phyloP scores from a whole-genome alignment of 1,140 invertebrate species.

The Drosophila sproati region DNA sequence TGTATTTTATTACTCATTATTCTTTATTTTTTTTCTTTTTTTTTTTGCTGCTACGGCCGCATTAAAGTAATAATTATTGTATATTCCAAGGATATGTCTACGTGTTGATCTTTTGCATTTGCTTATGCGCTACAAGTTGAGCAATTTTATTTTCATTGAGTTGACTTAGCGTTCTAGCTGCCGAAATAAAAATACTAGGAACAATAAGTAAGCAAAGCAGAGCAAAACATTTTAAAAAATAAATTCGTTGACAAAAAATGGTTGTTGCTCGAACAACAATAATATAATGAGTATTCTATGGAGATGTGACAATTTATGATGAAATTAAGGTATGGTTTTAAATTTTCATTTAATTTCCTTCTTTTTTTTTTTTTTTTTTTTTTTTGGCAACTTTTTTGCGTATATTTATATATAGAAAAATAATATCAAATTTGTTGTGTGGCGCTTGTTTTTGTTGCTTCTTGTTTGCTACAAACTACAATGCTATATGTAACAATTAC shows the following conservation, averaged over 20 bases:
- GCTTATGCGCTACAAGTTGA: constrained; percentile 74
- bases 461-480: constrained; percentile 57
- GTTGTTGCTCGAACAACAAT: constrained; percentile 1
- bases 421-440: constrained; percentile 50
- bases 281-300: constrained; percentile 78
- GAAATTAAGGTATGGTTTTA: constrained; percentile 29
- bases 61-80: constrained; percentile 84
- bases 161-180: constrained; percentile 54
- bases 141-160: constrained; percentile 65
- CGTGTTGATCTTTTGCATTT: constrained; percentile 78
- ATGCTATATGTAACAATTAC: constrained; percentile 62
- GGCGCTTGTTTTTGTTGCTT: constrained; percentile 41
- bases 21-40: constrained; percentile 30
- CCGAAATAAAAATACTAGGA: constrained; percentile 61
- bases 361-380: constrained; percentile 25
- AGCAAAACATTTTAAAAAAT: constrained; percentile 53
- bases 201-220: constrained; percentile 45
- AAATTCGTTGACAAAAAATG: constrained; percentile 66
- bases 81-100: constrained; percentile 84
- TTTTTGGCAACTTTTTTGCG: constrained; percentile 36
- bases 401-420: constrained; percentile 42
- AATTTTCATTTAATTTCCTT: constrained; percentile 7
- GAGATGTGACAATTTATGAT: constrained; percentile 47
- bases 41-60: constrained; percentile 69
- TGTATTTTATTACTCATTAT: constrained; percentile 45